Base-by-base conservation (phyloP, 92 coral and sea anemone species). In the Parazoanthus atlanticus region DNA sequence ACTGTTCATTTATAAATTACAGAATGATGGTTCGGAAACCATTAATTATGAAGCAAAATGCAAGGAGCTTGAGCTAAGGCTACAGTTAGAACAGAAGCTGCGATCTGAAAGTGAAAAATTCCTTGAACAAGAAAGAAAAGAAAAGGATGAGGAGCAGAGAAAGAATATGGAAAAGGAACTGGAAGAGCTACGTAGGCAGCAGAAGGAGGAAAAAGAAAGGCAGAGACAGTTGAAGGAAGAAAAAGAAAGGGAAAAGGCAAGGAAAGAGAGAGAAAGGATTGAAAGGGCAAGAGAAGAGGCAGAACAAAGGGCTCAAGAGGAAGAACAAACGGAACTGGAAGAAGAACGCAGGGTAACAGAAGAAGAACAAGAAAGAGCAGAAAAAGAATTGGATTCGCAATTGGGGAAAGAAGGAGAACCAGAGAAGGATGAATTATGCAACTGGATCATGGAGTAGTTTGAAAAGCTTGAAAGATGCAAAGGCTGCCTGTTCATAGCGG, bases 281-380 rank as follows among this genome's bases (percentile, higher is more conserved):
- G 74, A 67, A 67, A 67, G 74, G 74, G 74, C 23, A 29, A 67
- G 74, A 67, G 74, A 67, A n/a, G 74, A 29, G 33, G 74, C 74
- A 67, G 33, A 67, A 67, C 74, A 67, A 52, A 52, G 61, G 19
- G 61, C 61, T 52, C 61, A 52, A 52, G 61, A 52, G 61, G 61
- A 52, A 52, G 61, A 16, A 52, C 61, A 52, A 52, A 52, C 8
- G 61, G 61, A 52, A 52, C 0, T 16, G 61, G 61, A 52, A 52
- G 61, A 52, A 52, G 15, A 16, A 11, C 1, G 61, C 16, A 13
- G 11, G 16, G 58, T 8, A 49, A 13, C 11, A n/a, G n/a, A n/a
- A 49, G 16, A 49, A 49, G 58, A 49, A 49, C 58, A 9, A 13
- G 61, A 52, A 52, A 52, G 19, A 16, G 61, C 15, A 52, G 61